Evolutionary conservation across 2,113 vertebrate species (phyloP).

Genomic region (Ceyx margarethae): DNA sequence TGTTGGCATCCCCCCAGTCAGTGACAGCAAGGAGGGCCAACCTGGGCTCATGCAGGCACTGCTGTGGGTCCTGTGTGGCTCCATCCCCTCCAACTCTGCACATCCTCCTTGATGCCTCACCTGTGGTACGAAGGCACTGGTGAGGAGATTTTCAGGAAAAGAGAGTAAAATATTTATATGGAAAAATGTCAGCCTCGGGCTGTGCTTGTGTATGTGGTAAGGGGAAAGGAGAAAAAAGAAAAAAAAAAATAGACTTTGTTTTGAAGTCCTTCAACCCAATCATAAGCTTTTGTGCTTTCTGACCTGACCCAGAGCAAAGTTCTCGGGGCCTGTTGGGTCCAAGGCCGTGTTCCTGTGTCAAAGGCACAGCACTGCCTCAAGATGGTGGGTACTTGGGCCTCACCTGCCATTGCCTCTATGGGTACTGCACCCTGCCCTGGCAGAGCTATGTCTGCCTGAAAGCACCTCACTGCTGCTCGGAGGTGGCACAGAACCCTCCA

Average conservation of each 20-base stretch:
- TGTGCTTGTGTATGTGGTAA: not conserved
- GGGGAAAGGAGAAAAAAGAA: not conserved
- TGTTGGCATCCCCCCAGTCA: not conserved
- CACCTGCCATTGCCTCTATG: not conserved
- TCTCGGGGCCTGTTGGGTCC: not conserved
- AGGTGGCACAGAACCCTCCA: not conserved
- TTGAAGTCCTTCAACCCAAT: not conserved
- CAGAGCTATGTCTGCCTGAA: not conserved
- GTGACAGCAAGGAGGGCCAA: not conserved
- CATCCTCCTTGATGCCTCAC: accelerated
- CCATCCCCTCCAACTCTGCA: not conserved
- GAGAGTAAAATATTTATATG: not conserved
- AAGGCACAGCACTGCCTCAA: not conserved
- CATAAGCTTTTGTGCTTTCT: not conserved
- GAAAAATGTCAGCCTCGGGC: not conserved
- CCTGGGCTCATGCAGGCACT: not conserved
- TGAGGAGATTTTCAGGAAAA: not conserved
- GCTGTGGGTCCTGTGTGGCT: not conserved
- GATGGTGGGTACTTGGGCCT: not conserved
- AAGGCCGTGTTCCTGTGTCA: accelerated
- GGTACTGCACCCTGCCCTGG: not conserved
- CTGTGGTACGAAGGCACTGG: not conserved
- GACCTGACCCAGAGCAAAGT: not conserved
- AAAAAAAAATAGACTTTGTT: not conserved
- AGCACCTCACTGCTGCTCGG: not conserved